A percentile compares a stretch with the other conserved stretches of the same genome.
Conservation (phyloP, 2,888 invertebrate genomes). For the Agrochola circellaris region DNA sequence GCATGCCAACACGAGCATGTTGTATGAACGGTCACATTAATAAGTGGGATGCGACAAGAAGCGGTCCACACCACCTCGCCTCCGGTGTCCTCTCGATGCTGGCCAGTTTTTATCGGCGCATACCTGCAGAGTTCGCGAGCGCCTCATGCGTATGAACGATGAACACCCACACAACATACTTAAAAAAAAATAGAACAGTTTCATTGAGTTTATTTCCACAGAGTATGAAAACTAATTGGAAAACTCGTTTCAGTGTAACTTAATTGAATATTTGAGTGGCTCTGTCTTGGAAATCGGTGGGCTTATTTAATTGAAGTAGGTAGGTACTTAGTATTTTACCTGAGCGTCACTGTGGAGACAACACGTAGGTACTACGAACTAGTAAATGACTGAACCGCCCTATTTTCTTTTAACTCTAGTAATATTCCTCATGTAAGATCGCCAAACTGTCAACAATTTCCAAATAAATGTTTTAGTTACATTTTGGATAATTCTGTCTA, state of each 20-base stretch:
- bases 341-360: neutral
- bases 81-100: slow-evolving; percentile 66
- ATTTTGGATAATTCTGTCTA: neutral
- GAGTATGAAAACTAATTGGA: slow-evolving; percentile 1
- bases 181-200: slow-evolving; percentile 15
- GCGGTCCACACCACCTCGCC: slow-evolving; percentile 58
- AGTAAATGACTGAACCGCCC: no score
- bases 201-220: slow-evolving; percentile 1
- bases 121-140: slow-evolving; percentile 61
- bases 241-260: neutral
- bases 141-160: slow-evolving; percentile 41
- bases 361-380: neutral
- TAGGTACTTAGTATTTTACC: neutral
- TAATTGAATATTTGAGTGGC: neutral
- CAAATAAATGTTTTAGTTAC: neutral
- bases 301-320: neutral
- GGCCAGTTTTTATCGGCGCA: slow-evolving; percentile 72
- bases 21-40: slow-evolving; percentile 69
- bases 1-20: slow-evolving; percentile 61
- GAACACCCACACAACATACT: slow-evolving; percentile 29
- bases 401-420: no score
- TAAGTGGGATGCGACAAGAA: slow-evolving; percentile 69
- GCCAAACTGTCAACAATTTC: neutral
- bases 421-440: slow-evolving; percentile 6
- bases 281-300: neutral